Base-by-base conservation (phyloP, 2,888 invertebrate genomes). In the Aricia artaxerxes region DNA sequence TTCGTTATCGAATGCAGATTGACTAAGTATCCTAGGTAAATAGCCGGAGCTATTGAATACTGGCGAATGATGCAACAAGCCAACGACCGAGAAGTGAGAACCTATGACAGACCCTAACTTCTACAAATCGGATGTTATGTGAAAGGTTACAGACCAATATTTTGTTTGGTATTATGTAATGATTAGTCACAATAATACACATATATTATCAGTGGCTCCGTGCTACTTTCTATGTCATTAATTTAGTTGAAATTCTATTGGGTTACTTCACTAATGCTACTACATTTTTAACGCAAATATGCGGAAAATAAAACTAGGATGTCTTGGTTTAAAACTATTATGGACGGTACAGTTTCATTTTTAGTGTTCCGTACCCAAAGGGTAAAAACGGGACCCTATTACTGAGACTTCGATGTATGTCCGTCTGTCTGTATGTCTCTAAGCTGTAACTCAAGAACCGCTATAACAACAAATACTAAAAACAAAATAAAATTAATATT, bases 31-130 rank as follows among this genome's bases (percentile, higher is more conserved):
- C 61, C 61, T n/a, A 6, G 6, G n/a, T 24, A 24, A 13, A 35
- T 69, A 69, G 35, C 38, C 35, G 69, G 35, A 31, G 35, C 69
- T 13, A 13, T 38, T 5, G 35, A 69, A 69, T 69, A 13, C 13
- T 35, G 35, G 35, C 9, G 2, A 35, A 69, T 69, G 69, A 94
- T 89, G 93, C 88, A 93, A 93, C 86, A 83, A 87, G 92, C 87
- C 91, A 91, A 87, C 86, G 92, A 91, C 91, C 92, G 87, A 86
- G 24, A 24, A 24, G 24, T 24, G 24, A 24, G 90, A 84, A 73
- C 53, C 57, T 44, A 78, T 61, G 75, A 77, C 61, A 87, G 85
- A 84, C 85, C 86, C 85, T 87, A 84, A 82, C 85, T 85, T 83
- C 84, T 85, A 85, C 82, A 82, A 82, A 85, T 88, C 85, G 86